Base-by-base conservation (phyloP, 1,140 invertebrate species). In the Ylistrum balloti region DNA sequence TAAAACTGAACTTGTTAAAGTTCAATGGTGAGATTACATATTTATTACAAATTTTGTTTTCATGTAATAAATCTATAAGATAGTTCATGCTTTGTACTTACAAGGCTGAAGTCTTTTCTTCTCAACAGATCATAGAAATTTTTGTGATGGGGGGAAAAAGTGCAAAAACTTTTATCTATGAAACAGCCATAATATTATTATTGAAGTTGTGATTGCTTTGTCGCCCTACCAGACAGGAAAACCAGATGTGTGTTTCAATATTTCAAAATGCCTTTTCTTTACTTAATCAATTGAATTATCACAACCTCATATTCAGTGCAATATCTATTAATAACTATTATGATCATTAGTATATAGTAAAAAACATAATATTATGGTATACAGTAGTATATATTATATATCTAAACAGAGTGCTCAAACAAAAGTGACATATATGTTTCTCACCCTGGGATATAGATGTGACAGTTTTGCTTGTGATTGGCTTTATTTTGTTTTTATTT, bases 41-140 rank as follows among this genome's bases (percentile, higher is more conserved):
- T 74, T 74, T 74, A 74, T 74, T 74, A 28, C 56, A 74, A 74
- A 74, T 74, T 74, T 74, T n/a, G 56, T 74, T 74, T 74, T 74
- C 56, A n/a, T 28, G 56, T 74, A 28, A 74, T 74, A 74, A 74
- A 74, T 28, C 56, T 74, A 28, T 56, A 56, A 38, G 17, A 17
- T 17, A 28, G n/a, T 28, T 28, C n/a, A 74, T n/a, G 56, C n/a
- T 5, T 28, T 28, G 56, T 74, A 74, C 56, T 74, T 74, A 74
- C 56, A n/a, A 28, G n/a, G 0, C 56, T n/a, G 1, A 74, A 74
- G 56, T 74, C 56, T 74, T 74, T n/a, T n/a, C 17, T 28, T 17
- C 56, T 28, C 56, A 28, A 28, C 56, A 28, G 5, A 28, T 17
- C 0, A n/a, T 11, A 74, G 17, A n/a, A 74, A 17, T 74, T 74